These are phyloP conservation scores for Solenopsis fugax DNA, from an alignment of 1,140 invertebrate genomes.

Conservation along the genomic window DNA sequence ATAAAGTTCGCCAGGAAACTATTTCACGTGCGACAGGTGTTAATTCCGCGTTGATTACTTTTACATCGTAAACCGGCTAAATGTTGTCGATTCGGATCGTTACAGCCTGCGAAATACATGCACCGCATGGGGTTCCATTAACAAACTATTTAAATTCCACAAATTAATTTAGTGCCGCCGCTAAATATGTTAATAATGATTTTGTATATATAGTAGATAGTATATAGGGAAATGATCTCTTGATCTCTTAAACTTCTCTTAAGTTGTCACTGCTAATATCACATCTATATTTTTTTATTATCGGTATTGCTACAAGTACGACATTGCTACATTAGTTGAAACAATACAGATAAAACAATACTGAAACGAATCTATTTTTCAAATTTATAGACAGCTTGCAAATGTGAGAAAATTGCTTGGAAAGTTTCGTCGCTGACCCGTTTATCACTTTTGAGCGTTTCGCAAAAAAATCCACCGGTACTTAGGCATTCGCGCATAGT, in stretches of 20 bases:
- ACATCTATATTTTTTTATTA: background rate
- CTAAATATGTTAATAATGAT: conserved; percentile 27
- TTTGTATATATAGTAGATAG: background rate
- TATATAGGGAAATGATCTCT: background rate
- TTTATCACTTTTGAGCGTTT: conserved; percentile 38
- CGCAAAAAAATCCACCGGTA: conserved; percentile 34
- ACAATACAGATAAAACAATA: background rate
- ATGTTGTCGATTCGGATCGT: conserved; percentile 53
- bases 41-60: conserved; percentile 64
- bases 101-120: conserved; percentile 32
- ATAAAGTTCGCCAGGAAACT: conserved; percentile 47
- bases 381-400: background rate
- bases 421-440: background rate
- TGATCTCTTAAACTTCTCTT: background rate
- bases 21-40: conserved; percentile 59
- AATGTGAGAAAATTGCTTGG: conserved; percentile 24
- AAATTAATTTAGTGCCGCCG: conserved; percentile 42
- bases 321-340: background rate
- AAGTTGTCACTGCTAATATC: background rate
- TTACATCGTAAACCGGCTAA: conserved; percentile 59
- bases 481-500: conserved; percentile 43
- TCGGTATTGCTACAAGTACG: background rate
- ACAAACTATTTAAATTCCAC: conserved; percentile 52
- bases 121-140: conserved; percentile 31
- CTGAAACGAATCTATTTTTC: background rate